These are phyloP conservation scores for Melopsittacus undulatus DNA, from an alignment of 2,797 vertebrate genomes.

Conservation along the genomic window DNA sequence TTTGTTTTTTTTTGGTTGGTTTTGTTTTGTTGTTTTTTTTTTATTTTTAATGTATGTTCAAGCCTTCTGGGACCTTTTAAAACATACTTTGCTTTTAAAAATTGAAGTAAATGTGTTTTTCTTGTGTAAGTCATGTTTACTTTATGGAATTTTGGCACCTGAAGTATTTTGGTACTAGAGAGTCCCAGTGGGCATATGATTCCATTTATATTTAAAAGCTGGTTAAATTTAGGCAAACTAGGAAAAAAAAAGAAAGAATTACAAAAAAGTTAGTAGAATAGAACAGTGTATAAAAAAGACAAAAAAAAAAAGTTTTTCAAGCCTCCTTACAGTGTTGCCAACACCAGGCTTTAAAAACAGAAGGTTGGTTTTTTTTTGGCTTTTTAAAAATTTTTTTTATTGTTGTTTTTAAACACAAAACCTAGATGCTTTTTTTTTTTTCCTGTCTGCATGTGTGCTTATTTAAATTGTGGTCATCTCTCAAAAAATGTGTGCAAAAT, in stretches of 20 bases:
- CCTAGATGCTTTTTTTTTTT: not conserved
- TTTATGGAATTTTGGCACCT: not conserved
- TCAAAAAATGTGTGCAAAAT: not conserved
- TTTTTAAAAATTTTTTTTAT: not conserved
- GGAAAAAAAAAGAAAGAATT: not conserved
- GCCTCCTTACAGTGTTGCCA: not conserved
- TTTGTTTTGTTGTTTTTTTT: not conserved
- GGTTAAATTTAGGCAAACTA: not conserved
- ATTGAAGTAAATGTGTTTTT: not conserved
- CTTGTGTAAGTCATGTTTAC: not conserved
- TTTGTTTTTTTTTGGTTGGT: too few species aligned
- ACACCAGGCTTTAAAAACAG: not conserved
- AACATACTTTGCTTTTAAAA: not conserved
- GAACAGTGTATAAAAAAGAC: not conserved
- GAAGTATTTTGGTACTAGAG: not conserved
- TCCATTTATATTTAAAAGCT: not conserved
- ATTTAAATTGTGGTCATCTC: not conserved
- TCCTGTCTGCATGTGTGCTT: not conserved
- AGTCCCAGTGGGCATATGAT: not conserved
- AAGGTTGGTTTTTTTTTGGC: not conserved
- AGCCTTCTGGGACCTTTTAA: not conserved
- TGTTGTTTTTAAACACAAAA: not conserved
- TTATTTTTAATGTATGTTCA: not conserved
- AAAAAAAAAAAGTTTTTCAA: not conserved
- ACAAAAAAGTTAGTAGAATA: not conserved